Evolutionary conservation across 1,140 invertebrate genomes (phyloP), one percentile per base, ranked within the genome.

Genomic region (Aphelenchoides fujianensis): DNA sequence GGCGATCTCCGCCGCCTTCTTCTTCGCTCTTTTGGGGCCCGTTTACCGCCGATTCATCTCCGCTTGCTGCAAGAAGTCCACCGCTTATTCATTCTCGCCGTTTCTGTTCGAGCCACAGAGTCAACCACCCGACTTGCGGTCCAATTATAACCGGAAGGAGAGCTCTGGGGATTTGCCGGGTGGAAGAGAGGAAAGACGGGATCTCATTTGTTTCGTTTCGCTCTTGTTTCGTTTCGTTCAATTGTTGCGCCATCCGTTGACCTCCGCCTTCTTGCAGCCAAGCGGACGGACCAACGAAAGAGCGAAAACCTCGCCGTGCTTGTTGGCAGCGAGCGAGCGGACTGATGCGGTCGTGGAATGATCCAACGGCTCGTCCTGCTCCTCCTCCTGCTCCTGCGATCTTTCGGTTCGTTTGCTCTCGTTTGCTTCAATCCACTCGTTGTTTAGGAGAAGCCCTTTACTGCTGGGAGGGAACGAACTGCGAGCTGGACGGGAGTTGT

Each of bases 361-460:
- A 31, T 61, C 27, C 59, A 61, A 16, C 23, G 59, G 59, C 36
- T 61, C 19, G 16, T 61, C 59, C n/a, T n/a, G n/a, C 9, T 59
- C 31, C 27, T 61, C 1, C 19, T 28, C 1, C n/a, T 1, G n/a
- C n/a, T 61, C 36, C n/a, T n/a, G 19, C 31, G 36, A 61, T n/a
- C 31, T n/a, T n/a, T n/a, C 31, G n/a, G 31, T 35, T 31, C n/a
- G 19, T 61, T 2, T 31, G 31, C 0, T 61, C 1, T 1, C 31
- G 19, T n/a, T n/a, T 19, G n/a, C 36, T 19, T 30, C 27, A n/a
- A n/a, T n/a, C n/a, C n/a, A n/a, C n/a, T n/a, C 36, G 2, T 31
- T 61, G n/a, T n/a, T 61, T 61, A 61, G 59, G n/a, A 61, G n/a
- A 19, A 34, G 16, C 59, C 27, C 31, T 61, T n/a, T 61, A 61